Evolutionary conservation across 2,888 invertebrate species (phyloP), one percentile per base, ranked within the genome.

Genomic region (Macrophya annulata): DNA sequence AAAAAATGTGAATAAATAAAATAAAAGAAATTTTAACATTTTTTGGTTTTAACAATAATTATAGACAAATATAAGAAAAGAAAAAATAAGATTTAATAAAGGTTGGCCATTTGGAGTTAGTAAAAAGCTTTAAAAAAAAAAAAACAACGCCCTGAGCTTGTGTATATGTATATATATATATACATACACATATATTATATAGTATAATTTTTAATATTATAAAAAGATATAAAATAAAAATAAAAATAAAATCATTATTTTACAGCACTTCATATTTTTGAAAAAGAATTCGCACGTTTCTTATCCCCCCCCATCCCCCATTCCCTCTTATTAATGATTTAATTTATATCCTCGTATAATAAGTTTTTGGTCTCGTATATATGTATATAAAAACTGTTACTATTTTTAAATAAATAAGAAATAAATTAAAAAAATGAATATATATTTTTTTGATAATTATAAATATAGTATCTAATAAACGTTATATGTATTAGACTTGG

Each of bases 221-320:
- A 86, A 85, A 85, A 86, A 68, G 86, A 65, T 72, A 85, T 43
- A 79, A 85, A 59, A 86, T 84, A 89, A 87, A 87, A 86, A 82
- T 86, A 87, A 45, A 40, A 15, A 55, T 55, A n/a, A n/a, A 79
- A 17, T 25, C 6, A 55, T 25, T 31, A 88, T 87, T 88, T 88
- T 88, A 87, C 87, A 88, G 89, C 89, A 89, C 89, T 89, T 89
- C 89, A 89, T 89, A 89, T 89, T 65, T 81, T 76, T 45, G 71
- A 40, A 21, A 86, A 74, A 62, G 21, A 79, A 79, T 37, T 31
- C 40, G 37, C 31, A 79, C 25, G 37, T 31, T 59, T 51, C 12
- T 55, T n/a, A 1, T 37, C 3, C 45, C 48, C 10, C 37, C n/a
- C 21, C 25, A 48, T 25, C 12, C 15, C 74, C 37, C 72, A 31